Percentiles rank a stretch among this genome's conserved stretches.
phyloP scores from a whole-genome alignment of 2,797 vertebrate genomes.

The Rhinatrema bivittatum region DNA sequence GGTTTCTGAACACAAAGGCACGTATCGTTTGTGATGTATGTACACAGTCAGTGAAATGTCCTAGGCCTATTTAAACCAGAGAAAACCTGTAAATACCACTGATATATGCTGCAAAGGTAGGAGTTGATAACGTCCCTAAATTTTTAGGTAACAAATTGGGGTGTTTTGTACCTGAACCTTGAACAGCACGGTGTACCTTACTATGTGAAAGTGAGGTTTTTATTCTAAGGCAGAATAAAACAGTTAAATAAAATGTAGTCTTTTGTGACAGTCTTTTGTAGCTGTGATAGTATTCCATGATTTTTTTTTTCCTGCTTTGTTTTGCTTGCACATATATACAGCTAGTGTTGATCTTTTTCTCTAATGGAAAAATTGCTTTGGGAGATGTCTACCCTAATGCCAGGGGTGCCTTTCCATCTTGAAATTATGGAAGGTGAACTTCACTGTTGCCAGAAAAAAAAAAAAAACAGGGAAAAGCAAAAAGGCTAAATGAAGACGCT shows the following conservation, averaged over 20 bases:
- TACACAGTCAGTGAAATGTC: conserved; percentile 38
- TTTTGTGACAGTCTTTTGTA: conserved; percentile 18
- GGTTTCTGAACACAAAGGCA: conserved; percentile 27
- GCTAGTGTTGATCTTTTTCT: too few species aligned
- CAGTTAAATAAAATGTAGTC: conserved; percentile 30
- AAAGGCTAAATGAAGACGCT: too few species aligned
- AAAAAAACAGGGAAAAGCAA: too few species aligned
- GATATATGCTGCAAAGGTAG: conserved; percentile 36
- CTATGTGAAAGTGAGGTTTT: conserved; percentile 54
- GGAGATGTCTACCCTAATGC: too few species aligned
- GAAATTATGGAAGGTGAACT: too few species aligned
- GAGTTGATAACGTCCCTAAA: conserved; percentile 29
- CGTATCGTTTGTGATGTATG: conserved; percentile 39
- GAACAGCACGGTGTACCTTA: conserved; percentile 46
- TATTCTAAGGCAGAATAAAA: conserved; percentile 61
- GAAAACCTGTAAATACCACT: conserved; percentile 37
- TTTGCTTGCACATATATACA: too few species aligned
- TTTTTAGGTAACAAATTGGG: conserved; percentile 54
- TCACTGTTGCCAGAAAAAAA: too few species aligned
- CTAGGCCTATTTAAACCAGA: conserved; percentile 42
- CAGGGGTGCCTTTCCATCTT: too few species aligned
- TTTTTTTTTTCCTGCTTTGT: too few species aligned
- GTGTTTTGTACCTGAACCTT: conserved; percentile 41
- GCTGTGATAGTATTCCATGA: conserved; percentile 3
- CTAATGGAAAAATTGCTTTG: too few species aligned